Conservation (phyloP, 1,140 invertebrate genomes). For the Cotesia typhae region DNA sequence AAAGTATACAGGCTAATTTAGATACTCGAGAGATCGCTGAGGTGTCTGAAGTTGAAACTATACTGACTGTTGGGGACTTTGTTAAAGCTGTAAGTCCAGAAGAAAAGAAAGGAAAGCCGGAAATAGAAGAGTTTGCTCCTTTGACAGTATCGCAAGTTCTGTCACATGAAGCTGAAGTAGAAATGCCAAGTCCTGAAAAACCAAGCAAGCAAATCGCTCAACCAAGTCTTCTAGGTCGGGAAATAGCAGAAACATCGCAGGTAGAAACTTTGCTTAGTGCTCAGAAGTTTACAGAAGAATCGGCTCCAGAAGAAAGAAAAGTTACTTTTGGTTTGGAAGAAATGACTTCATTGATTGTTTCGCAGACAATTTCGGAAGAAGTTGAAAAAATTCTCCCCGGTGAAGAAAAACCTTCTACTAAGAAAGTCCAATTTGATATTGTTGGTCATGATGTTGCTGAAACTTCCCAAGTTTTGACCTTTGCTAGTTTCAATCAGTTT, state of each 20-base stretch:
- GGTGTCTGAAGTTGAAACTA: constrained; percentile 38
- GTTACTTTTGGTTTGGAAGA: constrained; percentile 49
- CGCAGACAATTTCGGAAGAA: constrained; percentile 50
- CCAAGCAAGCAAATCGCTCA: constrained; percentile 39
- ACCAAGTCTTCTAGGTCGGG: constrained; percentile 43
- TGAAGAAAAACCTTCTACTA: constrained; percentile 44
- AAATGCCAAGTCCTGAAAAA: constrained; percentile 37
- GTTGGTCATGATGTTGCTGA: constrained; percentile 54
- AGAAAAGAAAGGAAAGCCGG: constrained; percentile 46
- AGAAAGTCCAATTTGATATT: constrained; percentile 47
- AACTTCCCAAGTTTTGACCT: constrained; percentile 49
- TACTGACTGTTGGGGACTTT: constrained; percentile 36
- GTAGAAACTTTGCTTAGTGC: constrained; percentile 48
- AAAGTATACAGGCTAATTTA: constrained; percentile 36
- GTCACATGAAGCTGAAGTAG: constrained; percentile 54
- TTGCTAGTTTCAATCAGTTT: constrained; percentile 49
- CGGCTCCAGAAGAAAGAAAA: constrained; percentile 44
- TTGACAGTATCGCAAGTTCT: constrained; percentile 55
- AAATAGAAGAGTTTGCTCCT: constrained; percentile 52
- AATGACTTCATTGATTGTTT: constrained; percentile 46
- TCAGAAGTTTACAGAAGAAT: constrained; percentile 41
- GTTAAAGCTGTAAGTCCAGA: constrained; percentile 35
- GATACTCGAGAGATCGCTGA: constrained; percentile 43
- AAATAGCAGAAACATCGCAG: constrained; percentile 51
- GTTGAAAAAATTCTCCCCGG: constrained; percentile 43